Evolutionary conservation across 1,140 invertebrate genomes (phyloP).

Genomic region (Caenorhabditis tropicalis): DNA sequence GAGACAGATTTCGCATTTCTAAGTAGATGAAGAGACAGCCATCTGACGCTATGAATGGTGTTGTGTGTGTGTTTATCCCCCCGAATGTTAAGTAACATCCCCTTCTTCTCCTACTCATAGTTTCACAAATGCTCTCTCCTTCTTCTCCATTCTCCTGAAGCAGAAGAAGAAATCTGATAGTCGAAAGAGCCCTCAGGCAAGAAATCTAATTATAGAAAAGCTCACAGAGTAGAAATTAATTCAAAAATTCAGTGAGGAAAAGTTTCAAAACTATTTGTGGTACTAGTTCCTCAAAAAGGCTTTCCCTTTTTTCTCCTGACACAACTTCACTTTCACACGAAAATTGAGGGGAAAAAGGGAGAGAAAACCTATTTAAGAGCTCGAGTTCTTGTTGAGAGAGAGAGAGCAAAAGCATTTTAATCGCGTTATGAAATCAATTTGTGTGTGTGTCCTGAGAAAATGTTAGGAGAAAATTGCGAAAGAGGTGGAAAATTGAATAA

Average conservation of each 20-base stretch:
- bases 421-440: constrained; percentile 44
- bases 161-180: constrained; percentile 9
- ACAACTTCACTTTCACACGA: no score
- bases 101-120: background rate
- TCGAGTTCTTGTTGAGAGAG: no score
- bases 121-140: no score
- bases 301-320: no score
- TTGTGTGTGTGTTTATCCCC: constrained; percentile 2
- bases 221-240: no score
- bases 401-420: constrained; percentile 40
- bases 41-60: constrained; percentile 3
- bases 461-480: background rate
- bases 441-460: background rate
- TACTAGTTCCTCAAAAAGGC: no score
- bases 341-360: background rate
- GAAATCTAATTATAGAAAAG: background rate
- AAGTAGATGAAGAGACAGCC: background rate
- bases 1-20: constrained; percentile 42
- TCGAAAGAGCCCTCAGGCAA: background rate
- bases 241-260: no score
- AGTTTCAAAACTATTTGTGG: no score
- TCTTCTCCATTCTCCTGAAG: no score
- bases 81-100: constrained; percentile 24
- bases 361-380: constrained; percentile 11
- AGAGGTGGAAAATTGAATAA: background rate